A percentile compares a stretch with the other conserved stretches of the same genome.
Conservation (phyloP, 2,888 invertebrate species). For the Aphrophora alni region DNA sequence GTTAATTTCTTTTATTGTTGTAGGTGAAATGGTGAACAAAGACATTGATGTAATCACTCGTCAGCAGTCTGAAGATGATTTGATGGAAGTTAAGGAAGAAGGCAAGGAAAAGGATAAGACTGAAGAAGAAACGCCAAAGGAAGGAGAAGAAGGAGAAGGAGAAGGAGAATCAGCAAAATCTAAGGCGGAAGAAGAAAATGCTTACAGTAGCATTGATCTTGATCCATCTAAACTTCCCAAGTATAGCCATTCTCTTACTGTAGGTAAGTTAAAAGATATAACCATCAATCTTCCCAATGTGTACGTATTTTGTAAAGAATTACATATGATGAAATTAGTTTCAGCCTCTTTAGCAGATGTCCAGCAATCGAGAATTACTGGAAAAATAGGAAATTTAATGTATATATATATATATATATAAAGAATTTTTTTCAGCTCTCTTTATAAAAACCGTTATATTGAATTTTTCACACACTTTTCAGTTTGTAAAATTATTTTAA, state of each 20-base stretch:
- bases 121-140: slow-evolving; percentile 61
- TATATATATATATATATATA: no score
- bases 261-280: slow-evolving; percentile 28
- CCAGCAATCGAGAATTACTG: no score
- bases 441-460: no score
- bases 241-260: slow-evolving; percentile 18
- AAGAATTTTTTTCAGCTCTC: no score
- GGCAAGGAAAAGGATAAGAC: slow-evolving; percentile 55
- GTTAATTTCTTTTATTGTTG: neutral
- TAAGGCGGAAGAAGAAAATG: slow-evolving; percentile 54
- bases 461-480: no score
- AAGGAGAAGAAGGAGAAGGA: slow-evolving; percentile 62
- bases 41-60: slow-evolving; percentile 23
- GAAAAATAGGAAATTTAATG: no score
- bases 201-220: slow-evolving; percentile 26
- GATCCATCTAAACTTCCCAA: slow-evolving; percentile 30
- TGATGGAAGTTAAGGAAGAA: slow-evolving; percentile 38
- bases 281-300: no score
- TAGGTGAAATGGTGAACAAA: slow-evolving; percentile 32
- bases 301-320: no score
- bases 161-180: slow-evolving; percentile 58
- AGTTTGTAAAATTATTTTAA: no score
- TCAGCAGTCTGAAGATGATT: slow-evolving; percentile 28
- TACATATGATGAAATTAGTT: no score
- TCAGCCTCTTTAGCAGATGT: no score